Percentiles rank a stretch among this genome's conserved stretches.
Evolutionary conservation across 2,888 invertebrate genomes (phyloP).

Genomic region (Kryphioiulus occultus): DNA sequence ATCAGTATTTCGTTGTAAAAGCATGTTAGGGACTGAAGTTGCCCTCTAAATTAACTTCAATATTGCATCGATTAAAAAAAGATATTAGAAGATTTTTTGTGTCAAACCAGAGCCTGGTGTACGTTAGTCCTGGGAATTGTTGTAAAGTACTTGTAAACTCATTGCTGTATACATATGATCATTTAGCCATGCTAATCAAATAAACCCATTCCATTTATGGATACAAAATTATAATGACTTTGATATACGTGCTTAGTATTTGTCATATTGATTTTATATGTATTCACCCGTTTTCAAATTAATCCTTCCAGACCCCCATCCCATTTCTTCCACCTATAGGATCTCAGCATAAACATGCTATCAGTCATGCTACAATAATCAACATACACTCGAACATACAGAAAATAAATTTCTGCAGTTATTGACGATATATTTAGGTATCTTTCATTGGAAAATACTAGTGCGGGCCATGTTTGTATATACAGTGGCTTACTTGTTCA

Average conservation of each 20-base stretch:
- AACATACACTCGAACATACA: no score
- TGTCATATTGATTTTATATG: no score
- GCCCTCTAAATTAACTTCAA: neutral
- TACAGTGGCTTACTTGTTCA: no score
- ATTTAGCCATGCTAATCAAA: constrained; percentile 18
- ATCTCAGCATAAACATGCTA: no score
- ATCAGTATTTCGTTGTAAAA: neutral
- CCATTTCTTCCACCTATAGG: no score
- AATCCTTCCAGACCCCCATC: no score
- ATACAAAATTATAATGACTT: neutral
- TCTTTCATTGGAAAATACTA: no score
- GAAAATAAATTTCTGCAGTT: no score
- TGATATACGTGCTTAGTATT: neutral
- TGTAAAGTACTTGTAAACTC: constrained; percentile 31
- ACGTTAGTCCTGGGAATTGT: neutral
- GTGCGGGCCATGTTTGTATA: no score
- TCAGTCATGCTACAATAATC: no score
- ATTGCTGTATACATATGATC: constrained; percentile 26
- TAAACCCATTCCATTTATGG: constrained; percentile 26
- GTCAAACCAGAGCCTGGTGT: neutral
- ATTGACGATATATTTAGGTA: no score
- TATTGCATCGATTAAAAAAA: neutral
- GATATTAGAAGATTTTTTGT: neutral
- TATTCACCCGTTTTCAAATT: no score
- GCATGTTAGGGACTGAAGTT: neutral